A percentile compares a stretch with the other conserved stretches of the same genome.
Evolutionary conservation across 1,140 invertebrate genomes (phyloP).

Genomic region (Pachypeltis micranthus): DNA sequence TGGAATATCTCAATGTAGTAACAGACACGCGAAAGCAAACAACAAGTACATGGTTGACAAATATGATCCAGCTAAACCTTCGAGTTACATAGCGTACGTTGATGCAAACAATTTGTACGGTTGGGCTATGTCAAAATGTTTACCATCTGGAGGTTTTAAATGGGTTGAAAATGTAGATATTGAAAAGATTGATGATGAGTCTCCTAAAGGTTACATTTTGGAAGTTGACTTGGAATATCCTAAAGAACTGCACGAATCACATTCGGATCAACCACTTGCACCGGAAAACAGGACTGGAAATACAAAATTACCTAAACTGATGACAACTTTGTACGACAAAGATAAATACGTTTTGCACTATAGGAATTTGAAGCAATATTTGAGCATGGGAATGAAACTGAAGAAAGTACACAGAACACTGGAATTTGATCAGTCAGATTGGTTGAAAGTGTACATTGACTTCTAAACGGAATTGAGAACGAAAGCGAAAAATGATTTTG

Average conservation of each 20-base stretch:
- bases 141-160: constrained; percentile 28
- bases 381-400: constrained; percentile 29
- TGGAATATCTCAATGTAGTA: constrained; percentile 30
- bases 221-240: no score
- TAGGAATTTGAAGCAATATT: constrained; percentile 26
- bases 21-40: constrained; percentile 36
- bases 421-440: constrained; percentile 30
- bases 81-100: constrained; percentile 36
- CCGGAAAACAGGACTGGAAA: constrained; percentile 27
- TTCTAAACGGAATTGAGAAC: constrained; percentile 29
- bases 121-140: constrained; percentile 35
- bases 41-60: constrained; percentile 34
- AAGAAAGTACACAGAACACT: constrained; percentile 32
- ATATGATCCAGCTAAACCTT: constrained; percentile 33
- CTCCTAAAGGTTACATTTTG: constrained; percentile 39
- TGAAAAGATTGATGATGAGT: no score
- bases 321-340: constrained; percentile 22
- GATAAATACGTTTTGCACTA: constrained; percentile 31
- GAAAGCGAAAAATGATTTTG: constrained; percentile 30
- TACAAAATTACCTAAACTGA: constrained; percentile 23
- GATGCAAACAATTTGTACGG: constrained; percentile 46
- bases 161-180: constrained; percentile 27
- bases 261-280: constrained; percentile 40
- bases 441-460: constrained; percentile 32
- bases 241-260: constrained; percentile 40